phyloP scores from a whole-genome alignment of 1,140 invertebrate genomes.

The Lucilia sericata region DNA sequence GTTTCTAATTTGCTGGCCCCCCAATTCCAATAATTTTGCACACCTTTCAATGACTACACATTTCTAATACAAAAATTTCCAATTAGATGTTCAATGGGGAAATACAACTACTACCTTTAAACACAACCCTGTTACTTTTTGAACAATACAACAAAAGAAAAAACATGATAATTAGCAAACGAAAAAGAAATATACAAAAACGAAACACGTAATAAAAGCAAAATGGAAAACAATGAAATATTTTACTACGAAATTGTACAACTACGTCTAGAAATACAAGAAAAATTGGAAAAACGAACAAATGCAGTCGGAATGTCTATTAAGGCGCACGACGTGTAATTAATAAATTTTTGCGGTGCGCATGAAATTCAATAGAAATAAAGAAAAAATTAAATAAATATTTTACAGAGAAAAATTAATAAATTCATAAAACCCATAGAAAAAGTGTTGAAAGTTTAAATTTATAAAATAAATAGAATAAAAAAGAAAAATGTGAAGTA shows the following conservation, averaged over 20 bases:
- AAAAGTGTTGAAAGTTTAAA: not conserved
- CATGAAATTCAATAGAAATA: slow-evolving; percentile 11
- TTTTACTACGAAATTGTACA: slow-evolving; percentile 1
- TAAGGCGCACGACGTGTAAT: slow-evolving; percentile 33
- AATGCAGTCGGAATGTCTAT: slow-evolving; percentile 19
- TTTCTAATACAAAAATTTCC: not conserved
- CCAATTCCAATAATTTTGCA: too few species aligned
- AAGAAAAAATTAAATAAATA: not conserved
- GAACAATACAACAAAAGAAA: not conserved
- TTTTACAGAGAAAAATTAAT: not conserved
- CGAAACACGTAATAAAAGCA: not conserved
- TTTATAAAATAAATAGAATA: not conserved
- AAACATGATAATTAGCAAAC: not conserved
- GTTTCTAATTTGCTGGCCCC: too few species aligned
- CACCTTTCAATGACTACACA: not conserved
- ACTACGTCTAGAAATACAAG: slow-evolving; percentile 19
- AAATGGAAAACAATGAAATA: not conserved
- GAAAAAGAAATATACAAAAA: slow-evolving; percentile 19
- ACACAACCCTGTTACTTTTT: not conserved
- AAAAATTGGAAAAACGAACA: slow-evolving; percentile 31
- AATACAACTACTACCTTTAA: not conserved
- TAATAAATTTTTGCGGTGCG: not conserved
- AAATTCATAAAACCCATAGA: not conserved
- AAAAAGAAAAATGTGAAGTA: slow-evolving; percentile 33
- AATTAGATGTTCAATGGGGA: not conserved